A percentile compares a stretch with the other conserved stretches of the same genome.
phyloP scores from a whole-genome alignment of 2,113 vertebrate genomes.

The Sorex araneus region DNA sequence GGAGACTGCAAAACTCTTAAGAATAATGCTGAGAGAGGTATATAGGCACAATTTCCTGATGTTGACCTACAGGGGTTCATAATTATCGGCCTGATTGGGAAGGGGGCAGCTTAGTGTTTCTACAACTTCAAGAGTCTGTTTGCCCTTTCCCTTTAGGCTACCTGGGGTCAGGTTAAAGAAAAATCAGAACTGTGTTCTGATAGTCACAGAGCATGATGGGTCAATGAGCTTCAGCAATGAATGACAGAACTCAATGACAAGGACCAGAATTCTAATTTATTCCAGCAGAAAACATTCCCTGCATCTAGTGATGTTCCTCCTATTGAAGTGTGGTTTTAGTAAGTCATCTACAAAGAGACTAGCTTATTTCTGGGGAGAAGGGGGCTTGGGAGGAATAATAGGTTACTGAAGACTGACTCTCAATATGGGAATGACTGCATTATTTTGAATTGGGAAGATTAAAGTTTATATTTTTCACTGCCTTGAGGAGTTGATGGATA shows the following conservation, averaged over 20 bases:
- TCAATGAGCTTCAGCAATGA: slow-evolving; percentile 14
- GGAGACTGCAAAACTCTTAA: neutral
- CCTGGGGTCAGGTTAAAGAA: neutral
- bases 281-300: slow-evolving; percentile 28
- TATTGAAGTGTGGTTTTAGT: slow-evolving; percentile 41
- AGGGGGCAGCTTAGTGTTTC: neutral
- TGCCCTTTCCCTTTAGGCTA: neutral
- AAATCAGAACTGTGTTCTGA: neutral
- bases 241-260: slow-evolving; percentile 49
- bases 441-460: slow-evolving; percentile 10
- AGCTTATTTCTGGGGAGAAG: slow-evolving; percentile 32
- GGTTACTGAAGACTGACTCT: neutral
- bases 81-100: neutral
- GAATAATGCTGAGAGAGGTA: neutral
- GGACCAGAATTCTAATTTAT: slow-evolving; percentile 44
- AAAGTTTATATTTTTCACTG: neutral
- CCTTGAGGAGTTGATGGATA: neutral
- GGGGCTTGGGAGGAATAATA: neutral
- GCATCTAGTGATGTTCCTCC: slow-evolving; percentile 31
- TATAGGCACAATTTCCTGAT: neutral
- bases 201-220: slow-evolving; percentile 1
- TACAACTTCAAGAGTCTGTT: neutral
- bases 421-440: neutral
- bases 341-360: slow-evolving; percentile 51
- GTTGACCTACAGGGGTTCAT: neutral